Evolutionary conservation across 2,797 vertebrate species (phyloP), one percentile per base, ranked within the genome.

Genomic region (Hozukius guyotensis): DNA sequence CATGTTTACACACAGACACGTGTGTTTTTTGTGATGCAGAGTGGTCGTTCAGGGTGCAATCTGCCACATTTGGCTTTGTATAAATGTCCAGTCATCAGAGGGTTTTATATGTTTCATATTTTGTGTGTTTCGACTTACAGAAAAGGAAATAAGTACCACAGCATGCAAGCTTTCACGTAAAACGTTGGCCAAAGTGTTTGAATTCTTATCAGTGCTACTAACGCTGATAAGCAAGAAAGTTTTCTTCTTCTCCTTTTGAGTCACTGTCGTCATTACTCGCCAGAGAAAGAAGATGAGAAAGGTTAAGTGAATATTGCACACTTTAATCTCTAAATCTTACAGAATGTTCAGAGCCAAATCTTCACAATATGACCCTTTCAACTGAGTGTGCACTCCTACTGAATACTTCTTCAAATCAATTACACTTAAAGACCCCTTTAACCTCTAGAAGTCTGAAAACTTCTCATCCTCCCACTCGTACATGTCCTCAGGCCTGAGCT

Each of bases 351-450:
- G 6, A 55, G 46, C 13, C 42, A 59, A 6, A 63, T 46, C 80
- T 63, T 61, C 16, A 71, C 24, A 79, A 66, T 29, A 42, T 32
- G 64, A 79, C 52, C 80, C 42, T 70, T 62, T 12, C 46, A 71
- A 36, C 60, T 7, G 46, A 88, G 36, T 1, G 36, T 24, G 0
- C 14, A 6, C 77, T 74, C 25, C 57, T 34, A 53, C 36, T 8
- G 29, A 87, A 60, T 25, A 36, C 2, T 59, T 68, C 64, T 34
- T 77, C 46, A 78, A 56, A 70, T 74, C 73, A 71, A 13, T 79
- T 76, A 22, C 53, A 71, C 32, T 60, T 2, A 25, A 77, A 79
- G 29, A 53, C 36, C 3, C 61, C n/a, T 36, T 77, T 36, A 38
- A 60, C 72, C 22, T 13, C 1, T 3, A 38, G 34, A 60, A 46